Base-by-base conservation (phyloP, 2,888 invertebrate genomes). In the Margaritifera margaritifera region DNA sequence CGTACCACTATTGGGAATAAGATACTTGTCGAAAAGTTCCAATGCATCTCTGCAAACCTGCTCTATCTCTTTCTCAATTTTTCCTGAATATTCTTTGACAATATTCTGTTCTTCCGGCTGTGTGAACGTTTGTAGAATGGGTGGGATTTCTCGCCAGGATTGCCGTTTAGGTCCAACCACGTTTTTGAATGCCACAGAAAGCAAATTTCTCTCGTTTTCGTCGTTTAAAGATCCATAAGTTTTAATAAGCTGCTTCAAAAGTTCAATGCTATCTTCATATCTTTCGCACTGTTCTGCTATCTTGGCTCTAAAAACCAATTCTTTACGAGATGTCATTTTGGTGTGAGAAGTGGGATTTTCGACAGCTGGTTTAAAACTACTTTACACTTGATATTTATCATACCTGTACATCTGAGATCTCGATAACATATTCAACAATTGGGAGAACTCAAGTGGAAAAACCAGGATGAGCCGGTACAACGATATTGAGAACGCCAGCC, bases 51-150 rank as follows among this genome's bases (percentile, higher is more conserved):
- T 95, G 93, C 99, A 99, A 92, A 99, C 99, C 93, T 97, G 97
- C 92, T 97, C 94, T 91, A 99, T 94, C 93, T 99, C 99, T 92
- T 96, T 96, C 93, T 99, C 99, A 90, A 99, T 97, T 92, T 98
- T 97, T 92, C 98, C 94, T 94, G 99, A 99, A 92, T 98, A 98
- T 93, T 97, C 96, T 91, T 98, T 98, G 96, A 99, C 98, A 92
- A 96, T 96, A 93, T 98, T 98, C 94, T 99, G 99, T 96, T 96
- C 69, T 22, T 50, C 50, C 50, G 6, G 61, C 18, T 24, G 8
- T 15, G 50, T 6, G 18, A 24, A n/a, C 5, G 50, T 51, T 31
- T 62, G 62, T 2, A 42, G 42, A 42, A 42, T 42, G 42, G 11
- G 11, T 2, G 42, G 42, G 42, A 42, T 42, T 88, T 98, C 97